A percentile compares a stretch with the other conserved stretches of the same genome.
These are phyloP conservation scores for Prietella phreatophila DNA, from an alignment of 2,113 vertebrate genomes.

Conservation along the genomic window DNA sequence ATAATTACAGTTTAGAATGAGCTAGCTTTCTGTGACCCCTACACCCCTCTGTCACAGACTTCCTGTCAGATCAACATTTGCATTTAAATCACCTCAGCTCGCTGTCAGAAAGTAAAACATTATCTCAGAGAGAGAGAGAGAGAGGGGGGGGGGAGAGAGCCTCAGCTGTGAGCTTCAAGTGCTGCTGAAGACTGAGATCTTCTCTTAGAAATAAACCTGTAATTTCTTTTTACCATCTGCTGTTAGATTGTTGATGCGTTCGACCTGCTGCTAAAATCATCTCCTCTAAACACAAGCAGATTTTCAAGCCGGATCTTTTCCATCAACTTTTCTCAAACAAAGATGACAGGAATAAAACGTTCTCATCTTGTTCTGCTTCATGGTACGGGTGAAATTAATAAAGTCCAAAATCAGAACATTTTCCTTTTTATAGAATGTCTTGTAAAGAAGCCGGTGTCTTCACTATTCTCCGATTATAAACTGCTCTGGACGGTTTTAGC, in stretches of 20 bases:
- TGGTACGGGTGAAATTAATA: too few relatives aligned
- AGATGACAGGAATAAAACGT: neutral
- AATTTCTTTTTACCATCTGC: too few relatives aligned
- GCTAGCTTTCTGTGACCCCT: neutral
- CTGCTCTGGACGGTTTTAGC: neutral
- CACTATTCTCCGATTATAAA: neutral
- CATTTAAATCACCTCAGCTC: neutral
- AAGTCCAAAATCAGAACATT: too few relatives aligned
- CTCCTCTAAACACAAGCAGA: too few relatives aligned
- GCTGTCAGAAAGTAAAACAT: neutral
- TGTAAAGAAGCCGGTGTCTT: neutral
- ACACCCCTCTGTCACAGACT: neutral
- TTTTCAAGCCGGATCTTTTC: too few relatives aligned
- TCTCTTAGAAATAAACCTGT: neutral
- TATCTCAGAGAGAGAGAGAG: neutral
- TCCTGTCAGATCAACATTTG: neutral
- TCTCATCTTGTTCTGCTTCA: too few relatives aligned
- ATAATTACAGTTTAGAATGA: neutral
- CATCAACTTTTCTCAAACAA: neutral
- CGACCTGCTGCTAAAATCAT: too few relatives aligned
- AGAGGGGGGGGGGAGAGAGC: too few relatives aligned
- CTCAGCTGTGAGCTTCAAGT: neutral
- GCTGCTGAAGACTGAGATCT: neutral
- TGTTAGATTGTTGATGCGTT: too few relatives aligned
- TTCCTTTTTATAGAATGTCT: too few relatives aligned